phyloP scores from a whole-genome alignment of 2,113 vertebrate species.

The Dasyornis broadbenti region DNA sequence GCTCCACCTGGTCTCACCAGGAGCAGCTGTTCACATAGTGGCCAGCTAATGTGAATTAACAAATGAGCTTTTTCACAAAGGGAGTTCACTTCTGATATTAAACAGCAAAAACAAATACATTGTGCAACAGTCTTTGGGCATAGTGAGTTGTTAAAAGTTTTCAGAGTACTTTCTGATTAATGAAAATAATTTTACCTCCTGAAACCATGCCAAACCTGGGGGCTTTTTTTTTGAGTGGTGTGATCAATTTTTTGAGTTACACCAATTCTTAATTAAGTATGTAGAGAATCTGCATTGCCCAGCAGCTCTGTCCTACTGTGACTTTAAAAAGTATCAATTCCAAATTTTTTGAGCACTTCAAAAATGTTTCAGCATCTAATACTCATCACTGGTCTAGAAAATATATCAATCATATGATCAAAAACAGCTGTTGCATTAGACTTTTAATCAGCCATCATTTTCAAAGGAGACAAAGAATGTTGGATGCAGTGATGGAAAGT shows the following conservation, averaged over 20 bases:
- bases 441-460: constrained; percentile 69
- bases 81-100: not conserved
- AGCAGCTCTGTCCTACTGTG: not conserved
- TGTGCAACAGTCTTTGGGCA: not conserved
- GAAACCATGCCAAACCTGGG: not conserved
- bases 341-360: not conserved
- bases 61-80: not conserved
- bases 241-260: not conserved
- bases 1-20: not conserved
- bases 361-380: constrained; percentile 61
- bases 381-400: constrained; percentile 63
- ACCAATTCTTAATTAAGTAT: not conserved
- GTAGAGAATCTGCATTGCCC: not conserved
- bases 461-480: constrained; percentile 62
- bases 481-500: constrained; percentile 66
- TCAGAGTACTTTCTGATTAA: not conserved
- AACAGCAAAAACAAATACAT: not conserved
- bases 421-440: constrained; percentile 68
- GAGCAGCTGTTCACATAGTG: not conserved
- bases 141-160: not conserved
- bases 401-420: constrained; percentile 69
- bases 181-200: not conserved
- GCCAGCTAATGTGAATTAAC: not conserved
- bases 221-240: rapidly evolving
- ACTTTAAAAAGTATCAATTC: not conserved